Evolutionary conservation across 2,797 vertebrate genomes (phyloP).

Genomic region (Carcharodon carcharias): DNA sequence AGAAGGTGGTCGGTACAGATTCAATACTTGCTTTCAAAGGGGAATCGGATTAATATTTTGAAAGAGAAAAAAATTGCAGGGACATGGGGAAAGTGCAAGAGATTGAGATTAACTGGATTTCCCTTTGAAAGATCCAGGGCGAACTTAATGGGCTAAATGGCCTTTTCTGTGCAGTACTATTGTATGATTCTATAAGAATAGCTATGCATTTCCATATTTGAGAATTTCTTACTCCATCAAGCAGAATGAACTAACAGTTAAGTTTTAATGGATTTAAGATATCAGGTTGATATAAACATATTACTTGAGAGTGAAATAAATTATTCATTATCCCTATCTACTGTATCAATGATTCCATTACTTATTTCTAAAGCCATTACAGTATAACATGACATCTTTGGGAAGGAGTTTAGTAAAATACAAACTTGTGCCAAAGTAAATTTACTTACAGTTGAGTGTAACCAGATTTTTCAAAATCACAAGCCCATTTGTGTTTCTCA

Average conservation of each 20-base stretch:
- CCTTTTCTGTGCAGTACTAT: not conserved
- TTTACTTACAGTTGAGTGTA: not conserved
- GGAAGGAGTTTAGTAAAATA: slow-evolving; percentile 5
- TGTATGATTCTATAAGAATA: too few relatives aligned
- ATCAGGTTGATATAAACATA: slow-evolving; percentile 34
- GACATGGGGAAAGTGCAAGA: not conserved
- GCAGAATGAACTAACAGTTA: not conserved
- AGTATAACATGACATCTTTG: slow-evolving; percentile 16
- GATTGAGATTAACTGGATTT: not conserved
- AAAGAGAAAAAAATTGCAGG: not conserved
- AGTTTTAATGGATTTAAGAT: not conserved
- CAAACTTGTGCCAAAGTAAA: not conserved
- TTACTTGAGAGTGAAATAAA: slow-evolving; percentile 2
- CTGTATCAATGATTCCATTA: slow-evolving; percentile 3
- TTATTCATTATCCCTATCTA: slow-evolving; percentile 19
- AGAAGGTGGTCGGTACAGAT: not conserved
- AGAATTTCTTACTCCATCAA: not conserved
- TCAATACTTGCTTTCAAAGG: too few relatives aligned
- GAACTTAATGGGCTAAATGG: not conserved
- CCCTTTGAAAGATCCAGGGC: not conserved
- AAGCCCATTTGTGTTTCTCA: not conserved
- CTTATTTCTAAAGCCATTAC: slow-evolving; percentile 18
- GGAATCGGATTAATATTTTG: not conserved
- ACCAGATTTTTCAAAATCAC: slow-evolving; percentile 6
- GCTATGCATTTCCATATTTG: not conserved